phyloP scores from a whole-genome alignment of 2,113 vertebrate genomes.

The Macrotis lagotis region DNA sequence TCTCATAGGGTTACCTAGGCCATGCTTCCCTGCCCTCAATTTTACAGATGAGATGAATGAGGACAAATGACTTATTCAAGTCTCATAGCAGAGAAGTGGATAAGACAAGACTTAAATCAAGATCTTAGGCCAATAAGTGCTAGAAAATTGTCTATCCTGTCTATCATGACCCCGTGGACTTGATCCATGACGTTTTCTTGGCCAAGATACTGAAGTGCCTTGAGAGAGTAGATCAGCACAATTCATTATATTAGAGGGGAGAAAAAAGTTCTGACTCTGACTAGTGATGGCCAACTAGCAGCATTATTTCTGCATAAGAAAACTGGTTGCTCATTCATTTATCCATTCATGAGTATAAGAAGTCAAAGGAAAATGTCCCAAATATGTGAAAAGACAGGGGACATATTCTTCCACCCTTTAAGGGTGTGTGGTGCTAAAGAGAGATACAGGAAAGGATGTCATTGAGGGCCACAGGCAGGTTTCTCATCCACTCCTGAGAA shows the following conservation, averaged over 20 bases:
- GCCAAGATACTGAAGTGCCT: too few species aligned
- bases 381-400: not conserved
- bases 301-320: not conserved
- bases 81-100: not conserved
- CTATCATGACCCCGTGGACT: too few species aligned
- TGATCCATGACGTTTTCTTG: too few species aligned
- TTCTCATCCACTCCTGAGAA: not conserved
- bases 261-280: not conserved
- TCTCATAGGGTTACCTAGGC: not conserved
- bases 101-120: not conserved
- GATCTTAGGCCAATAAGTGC: not conserved
- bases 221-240: not conserved
- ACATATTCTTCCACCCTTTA: not conserved
- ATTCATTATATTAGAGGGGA: not conserved
- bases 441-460: not conserved
- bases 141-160: not conserved
- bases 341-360: not conserved
- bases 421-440: not conserved
- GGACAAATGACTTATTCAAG: not conserved
- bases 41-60: not conserved
- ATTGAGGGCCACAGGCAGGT: not conserved
- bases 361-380: not conserved
- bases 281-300: not conserved
- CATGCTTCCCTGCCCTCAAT: not conserved
- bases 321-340: not conserved